Base-by-base conservation (phyloP, 2,113 vertebrate genomes). In the Odocoileus hemionus region DNA sequence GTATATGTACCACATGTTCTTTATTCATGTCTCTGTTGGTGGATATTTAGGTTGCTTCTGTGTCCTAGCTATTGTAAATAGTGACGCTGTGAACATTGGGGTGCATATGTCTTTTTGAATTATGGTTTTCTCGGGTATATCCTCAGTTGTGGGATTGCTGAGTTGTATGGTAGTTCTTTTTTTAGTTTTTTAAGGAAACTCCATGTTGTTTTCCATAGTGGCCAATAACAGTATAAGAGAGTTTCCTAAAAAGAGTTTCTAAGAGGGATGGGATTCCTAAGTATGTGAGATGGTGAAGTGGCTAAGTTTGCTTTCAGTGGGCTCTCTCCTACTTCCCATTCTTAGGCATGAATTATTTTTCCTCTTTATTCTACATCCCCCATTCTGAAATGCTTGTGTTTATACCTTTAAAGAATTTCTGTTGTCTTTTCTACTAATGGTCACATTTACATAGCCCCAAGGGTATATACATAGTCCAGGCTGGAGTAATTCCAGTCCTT, bases 231-330 rank as follows among this genome's bases (percentile, higher is more conserved):
- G n/a, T 36, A n/a, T 36, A 70, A 36, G 64, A 36, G 64, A 70
- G 64, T 70, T 70, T 11, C 64, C n/a, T 70, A 21, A 70, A 70
- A 70, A 70, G n/a, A 36, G n/a, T 70, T 70, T 36, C 64, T 36
- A 70, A 70, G n/a, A 4, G 9, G 9, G 19, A 9, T 0, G 0
- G n/a, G n/a, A 9, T 70, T 70, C n/a, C n/a, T 21, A 84, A 91
- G 89, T 82, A 52, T 30, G 61, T 28, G 43, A 76, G 82, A 33
- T 54, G n/a, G 2, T 23, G 8, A 85, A 58, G 8, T 10, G 14
- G 54, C 33, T 50, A 33, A 26, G n/a, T 55, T 85, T 91, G 45
- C 58, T 30, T 86, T 39, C 36, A 14, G 7, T 39, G 21, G 67
- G 13, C 15, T 25, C 16, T 21, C 50, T 30, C n/a, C 45, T 16